Conservation (phyloP, 1,140 invertebrate species). For the Heliconius hewitsoni region DNA sequence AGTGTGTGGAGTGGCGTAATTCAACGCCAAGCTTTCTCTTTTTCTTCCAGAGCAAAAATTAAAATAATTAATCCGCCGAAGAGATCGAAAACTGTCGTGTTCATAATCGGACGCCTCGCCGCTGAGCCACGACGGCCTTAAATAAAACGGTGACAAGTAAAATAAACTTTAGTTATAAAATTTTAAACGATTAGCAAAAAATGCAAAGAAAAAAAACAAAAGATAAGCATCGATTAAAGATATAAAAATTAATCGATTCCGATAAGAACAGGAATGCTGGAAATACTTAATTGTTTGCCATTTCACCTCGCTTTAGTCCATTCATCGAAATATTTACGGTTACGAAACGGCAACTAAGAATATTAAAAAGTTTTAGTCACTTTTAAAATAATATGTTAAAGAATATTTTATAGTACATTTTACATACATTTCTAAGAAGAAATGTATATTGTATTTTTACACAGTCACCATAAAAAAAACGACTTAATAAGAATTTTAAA, state of each 20-base stretch:
- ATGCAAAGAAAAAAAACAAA: not conserved
- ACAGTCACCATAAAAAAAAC: no score
- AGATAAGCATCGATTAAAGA: not conserved
- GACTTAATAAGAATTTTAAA: no score
- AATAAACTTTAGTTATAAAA: not conserved
- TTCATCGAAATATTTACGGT: constrained; percentile 3
- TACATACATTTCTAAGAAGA: no score
- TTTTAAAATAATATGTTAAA: not conserved
- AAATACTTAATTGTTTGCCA: constrained; percentile 6
- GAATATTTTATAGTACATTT: not conserved
- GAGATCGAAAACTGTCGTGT: no score
- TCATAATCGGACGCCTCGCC: no score
- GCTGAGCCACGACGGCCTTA: not conserved
- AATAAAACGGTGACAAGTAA: not conserved
- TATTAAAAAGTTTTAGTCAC: not conserved
- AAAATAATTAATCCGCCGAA: no score
- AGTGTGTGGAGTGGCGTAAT: no score
- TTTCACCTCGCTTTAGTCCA: not conserved
- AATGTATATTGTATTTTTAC: no score
- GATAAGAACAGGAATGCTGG: constrained; percentile 7
- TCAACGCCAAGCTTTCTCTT: no score
- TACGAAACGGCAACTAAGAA: not conserved
- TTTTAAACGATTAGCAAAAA: not conserved
- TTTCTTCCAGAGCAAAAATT: no score
- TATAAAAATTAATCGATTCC: not conserved